These are phyloP conservation scores for Bos indicus DNA, from an alignment of 2,113 vertebrate species.

Conservation along the genomic window DNA sequence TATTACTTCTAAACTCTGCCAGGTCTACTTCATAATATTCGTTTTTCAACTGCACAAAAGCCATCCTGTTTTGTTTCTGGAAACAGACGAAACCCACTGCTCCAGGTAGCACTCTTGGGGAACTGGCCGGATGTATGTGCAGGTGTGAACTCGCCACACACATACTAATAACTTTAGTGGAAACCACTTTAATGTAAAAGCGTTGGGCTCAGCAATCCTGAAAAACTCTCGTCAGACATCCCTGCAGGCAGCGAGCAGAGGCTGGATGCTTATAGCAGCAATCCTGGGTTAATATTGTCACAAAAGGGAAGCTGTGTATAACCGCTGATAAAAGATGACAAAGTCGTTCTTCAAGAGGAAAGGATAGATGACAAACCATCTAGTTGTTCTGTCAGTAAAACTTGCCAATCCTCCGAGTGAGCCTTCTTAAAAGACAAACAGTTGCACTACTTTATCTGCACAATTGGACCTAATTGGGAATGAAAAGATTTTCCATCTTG, in stretches of 20 bases:
- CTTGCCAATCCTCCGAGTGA: background rate
- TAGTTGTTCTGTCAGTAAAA: background rate
- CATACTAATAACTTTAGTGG: slow-evolving; percentile 70
- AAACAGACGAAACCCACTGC: slow-evolving; percentile 61
- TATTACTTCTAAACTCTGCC: background rate
- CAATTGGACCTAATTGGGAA: slow-evolving; percentile 1
- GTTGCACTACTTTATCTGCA: background rate
- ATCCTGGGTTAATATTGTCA: slow-evolving; percentile 67
- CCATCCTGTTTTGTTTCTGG: slow-evolving; percentile 62
- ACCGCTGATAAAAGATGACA: slow-evolving; percentile 43
- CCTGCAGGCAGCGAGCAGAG: slow-evolving; percentile 53
- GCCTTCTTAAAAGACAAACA: slow-evolving; percentile 28
- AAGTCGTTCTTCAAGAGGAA: background rate
- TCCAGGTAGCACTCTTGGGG: slow-evolving; percentile 17
- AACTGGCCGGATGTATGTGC: background rate
- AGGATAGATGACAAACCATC: background rate
- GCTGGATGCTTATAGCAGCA: slow-evolving; percentile 39
- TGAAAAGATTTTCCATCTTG: slow-evolving; percentile 55
- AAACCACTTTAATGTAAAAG: slow-evolving; percentile 70
- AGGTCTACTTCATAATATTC: background rate
- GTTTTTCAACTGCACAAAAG: slow-evolving; percentile 33
- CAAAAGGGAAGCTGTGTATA: slow-evolving; percentile 58
- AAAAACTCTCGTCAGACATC: slow-evolving; percentile 49
- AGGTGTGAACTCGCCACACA: background rate
- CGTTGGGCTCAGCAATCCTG: slow-evolving; percentile 69